phyloP scores from a whole-genome alignment of 2,113 vertebrate species.

The Hepsetus odoe region DNA sequence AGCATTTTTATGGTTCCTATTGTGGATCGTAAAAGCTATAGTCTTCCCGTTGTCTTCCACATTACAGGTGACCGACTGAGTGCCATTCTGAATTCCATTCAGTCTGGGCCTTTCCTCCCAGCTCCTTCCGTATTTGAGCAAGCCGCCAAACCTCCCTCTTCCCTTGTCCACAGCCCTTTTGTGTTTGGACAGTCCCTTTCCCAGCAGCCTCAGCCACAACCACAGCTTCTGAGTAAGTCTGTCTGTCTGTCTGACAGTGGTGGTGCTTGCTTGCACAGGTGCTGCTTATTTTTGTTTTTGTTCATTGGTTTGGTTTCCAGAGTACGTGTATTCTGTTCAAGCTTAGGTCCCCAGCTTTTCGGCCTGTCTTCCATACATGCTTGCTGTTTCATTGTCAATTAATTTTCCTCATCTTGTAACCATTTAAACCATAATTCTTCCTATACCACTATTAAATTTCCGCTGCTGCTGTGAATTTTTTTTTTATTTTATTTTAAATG shows the following conservation, averaged over 20 bases:
- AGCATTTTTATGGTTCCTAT: conserved; percentile 46
- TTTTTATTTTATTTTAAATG: neutral
- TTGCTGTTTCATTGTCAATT: conserved; percentile 28
- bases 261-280: conserved; percentile 70
- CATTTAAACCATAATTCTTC: conserved; percentile 6
- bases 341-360: conserved; percentile 34
- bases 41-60: conserved; percentile 97
- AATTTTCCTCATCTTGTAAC: conserved; percentile 21
- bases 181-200: conserved; percentile 99
- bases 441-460: conserved; percentile 2
- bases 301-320: conserved; percentile 24
- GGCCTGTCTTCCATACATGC: conserved; percentile 37
- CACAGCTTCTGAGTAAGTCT: conserved; percentile 99
- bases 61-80: conserved; percentile 99
- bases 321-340: conserved; percentile 24
- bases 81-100: conserved; percentile 99
- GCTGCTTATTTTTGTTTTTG: conserved; percentile 49
- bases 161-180: conserved; percentile 99
- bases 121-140: conserved; percentile 99
- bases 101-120: conserved; percentile 98
- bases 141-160: conserved; percentile 97
- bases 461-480: conserved; percentile 3
- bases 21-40: conserved; percentile 86
- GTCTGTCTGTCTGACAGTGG: conserved; percentile 85
- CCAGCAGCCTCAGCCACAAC: conserved; percentile 95